Base-by-base conservation (phyloP, 2,797 vertebrate species). In the Manis pentadactyla region DNA sequence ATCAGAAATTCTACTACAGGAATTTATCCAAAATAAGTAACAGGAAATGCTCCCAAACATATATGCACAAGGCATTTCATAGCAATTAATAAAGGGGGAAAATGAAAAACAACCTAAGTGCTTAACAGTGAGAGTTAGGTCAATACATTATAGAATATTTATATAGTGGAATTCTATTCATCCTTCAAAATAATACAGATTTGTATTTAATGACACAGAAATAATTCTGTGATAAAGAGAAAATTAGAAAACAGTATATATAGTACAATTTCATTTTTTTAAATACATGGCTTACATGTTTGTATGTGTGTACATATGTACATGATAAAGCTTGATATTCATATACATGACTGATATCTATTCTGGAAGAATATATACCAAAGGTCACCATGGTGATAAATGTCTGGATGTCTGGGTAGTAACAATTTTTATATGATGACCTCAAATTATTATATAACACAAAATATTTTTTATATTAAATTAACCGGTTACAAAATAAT, bases 191-290 rank as follows among this genome's bases (percentile, higher is more conserved):
- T 29, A 75, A 84, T 90, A 51, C n/a, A 64, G 19, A 37, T 90
- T 53, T 63, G 59, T 49, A 79, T 83, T 90, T 93, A 46, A 75
- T 81, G 3, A 34, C 46, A 39, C 69, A n/a, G 17, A 88, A 42
- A 86, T 77, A 75, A 64, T 61, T 96, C 71, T 94, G 10, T 37
- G 21, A 77, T 61, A 94, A 78, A 73, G 49, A 79, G 46, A 8
- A 93, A 75, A 51, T 27, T 12, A 4, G 77, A 84, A 46, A 87
- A 7, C 27, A 75, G 29, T 31, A 31, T 63, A 59, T 42, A 37
- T 37, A n/a, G 51, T 57, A 34, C 25, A 71, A 39, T 51, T 78
- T 84, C 51, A 37, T 34, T 83, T 94, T 73, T 93, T n/a, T 61
- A 86, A 69, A 64, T n/a, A 53, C n/a, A n/a, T 66, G 53, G 23